A percentile compares a stretch with the other conserved stretches of the same genome.
Evolutionary conservation across 2,888 invertebrate species (phyloP).

Genomic region (Desoria tigrina): DNA sequence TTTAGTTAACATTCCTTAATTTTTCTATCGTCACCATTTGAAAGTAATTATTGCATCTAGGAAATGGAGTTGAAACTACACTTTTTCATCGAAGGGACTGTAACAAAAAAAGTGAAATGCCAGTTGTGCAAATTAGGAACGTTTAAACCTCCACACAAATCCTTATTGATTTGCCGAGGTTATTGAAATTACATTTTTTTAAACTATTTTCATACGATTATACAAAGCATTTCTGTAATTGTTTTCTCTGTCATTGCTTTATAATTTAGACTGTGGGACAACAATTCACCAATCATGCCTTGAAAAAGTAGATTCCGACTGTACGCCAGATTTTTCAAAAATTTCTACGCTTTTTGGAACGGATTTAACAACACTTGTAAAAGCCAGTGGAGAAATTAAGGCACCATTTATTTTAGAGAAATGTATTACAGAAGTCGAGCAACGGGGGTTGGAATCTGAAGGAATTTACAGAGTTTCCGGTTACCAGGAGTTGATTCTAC

Average conservation of each 20-base stretch:
- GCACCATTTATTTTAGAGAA: constrained; percentile 78
- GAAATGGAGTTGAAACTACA: not conserved
- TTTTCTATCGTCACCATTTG: no score
- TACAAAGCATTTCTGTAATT: no score
- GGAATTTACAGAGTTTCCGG: constrained; percentile 89
- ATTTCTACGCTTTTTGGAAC: constrained; percentile 86
- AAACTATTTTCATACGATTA: no score
- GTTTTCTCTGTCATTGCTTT: no score
- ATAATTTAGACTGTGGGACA: constrained; percentile 32
- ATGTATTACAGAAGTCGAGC: constrained; percentile 86
- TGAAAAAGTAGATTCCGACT: constrained; percentile 56
- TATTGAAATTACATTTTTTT: no score
- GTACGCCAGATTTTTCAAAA: constrained; percentile 83
- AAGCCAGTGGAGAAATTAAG: constrained; percentile 60
- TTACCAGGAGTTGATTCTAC: constrained; percentile 89
- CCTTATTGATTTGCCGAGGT: no score
- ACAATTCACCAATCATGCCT: constrained; percentile 33
- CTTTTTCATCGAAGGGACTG: not conserved
- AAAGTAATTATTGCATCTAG: no score
- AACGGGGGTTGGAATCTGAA: constrained; percentile 78
- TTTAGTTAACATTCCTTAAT: no score
- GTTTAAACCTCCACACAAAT: no score
- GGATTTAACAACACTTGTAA: constrained; percentile 82
- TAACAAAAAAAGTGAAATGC: not conserved
- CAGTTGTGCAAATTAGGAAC: not conserved